A percentile compares a stretch with the other conserved stretches of the same genome.
Conservation (phyloP, 2,888 invertebrate genomes). For the Stenodera caucasica region DNA sequence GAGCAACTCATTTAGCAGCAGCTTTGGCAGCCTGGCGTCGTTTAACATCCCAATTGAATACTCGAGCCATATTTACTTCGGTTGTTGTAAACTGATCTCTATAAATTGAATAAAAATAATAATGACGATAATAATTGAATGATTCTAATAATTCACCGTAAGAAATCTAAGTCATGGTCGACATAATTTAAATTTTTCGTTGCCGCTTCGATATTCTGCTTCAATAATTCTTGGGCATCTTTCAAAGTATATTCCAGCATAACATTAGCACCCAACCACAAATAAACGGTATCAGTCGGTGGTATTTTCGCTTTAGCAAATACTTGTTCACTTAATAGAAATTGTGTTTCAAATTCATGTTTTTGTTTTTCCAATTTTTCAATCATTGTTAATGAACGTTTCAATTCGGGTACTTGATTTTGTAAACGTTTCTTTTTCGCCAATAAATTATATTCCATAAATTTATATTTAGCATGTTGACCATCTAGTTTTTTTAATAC, state of each 20-base stretch:
- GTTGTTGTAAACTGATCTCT: conserved; percentile 98
- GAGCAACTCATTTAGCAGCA: conserved; percentile 35
- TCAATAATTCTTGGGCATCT: conserved; percentile 83
- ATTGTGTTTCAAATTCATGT: conserved; percentile 82
- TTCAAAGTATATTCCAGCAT: conserved; percentile 95
- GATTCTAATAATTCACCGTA: conserved; percentile 63
- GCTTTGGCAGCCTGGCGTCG: conserved; percentile 76
- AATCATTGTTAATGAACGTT: conserved; percentile 89
- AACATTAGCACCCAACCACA: conserved; percentile 90
- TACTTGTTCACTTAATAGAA: conserved; percentile 88
- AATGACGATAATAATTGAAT: no score
- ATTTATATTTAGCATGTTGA: conserved; percentile 94
- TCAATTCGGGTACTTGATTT: conserved; percentile 92
- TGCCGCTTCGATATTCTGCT: conserved; percentile 82
- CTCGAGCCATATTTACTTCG: conserved; percentile 98
- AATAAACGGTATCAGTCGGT: conserved; percentile 85
- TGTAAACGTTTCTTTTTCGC: conserved; percentile 85
- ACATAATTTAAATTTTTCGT: conserved; percentile 81
- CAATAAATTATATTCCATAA: conserved; percentile 91
- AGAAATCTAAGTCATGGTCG: conserved; percentile 90
- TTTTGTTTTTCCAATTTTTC: conserved; percentile 82
- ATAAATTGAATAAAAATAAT: conserved; percentile 46
- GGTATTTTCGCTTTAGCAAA: conserved; percentile 78
- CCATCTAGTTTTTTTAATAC: conserved; percentile 88
- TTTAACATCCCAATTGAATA: conserved; percentile 98